Base-by-base conservation (phyloP, 2,797 vertebrate species). In the Sebastes trivittatus region DNA sequence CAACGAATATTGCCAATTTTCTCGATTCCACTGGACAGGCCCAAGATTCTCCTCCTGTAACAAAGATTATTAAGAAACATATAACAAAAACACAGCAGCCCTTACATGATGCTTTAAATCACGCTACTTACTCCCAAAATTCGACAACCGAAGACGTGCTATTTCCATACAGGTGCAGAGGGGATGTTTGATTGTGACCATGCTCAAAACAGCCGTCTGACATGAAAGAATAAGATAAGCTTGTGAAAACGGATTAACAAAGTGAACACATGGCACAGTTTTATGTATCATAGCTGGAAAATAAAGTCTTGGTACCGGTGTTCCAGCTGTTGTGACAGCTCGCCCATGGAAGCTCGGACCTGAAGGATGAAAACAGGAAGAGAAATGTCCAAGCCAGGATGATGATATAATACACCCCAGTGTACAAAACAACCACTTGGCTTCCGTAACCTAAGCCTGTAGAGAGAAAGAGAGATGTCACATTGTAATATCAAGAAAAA, bases 1-100 rank as follows among this genome's bases (percentile, higher is more conserved):
- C 98, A 99, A 29, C 96, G 96, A 64, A 99, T 81, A 74, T 89
- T 91, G 3, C 98, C 98, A 55, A 98, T 82, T n/a, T 98, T 86
- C 65, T 98, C 97, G 82, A 99, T 98, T 66, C 98, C 98, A 11
- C 92, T 89, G 0, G 98, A 99, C 86, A 99, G 93, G 60, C 96
- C 97, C 52, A 99, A 88, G 63, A 99, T 96, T 89, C 97, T 94
- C 89, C 96, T 97, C 95, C 98, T 99, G 81, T 1, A 22, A 83
- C 10, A 81, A 56, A 65, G 5, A 67, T 5, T 32, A 56, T 66
- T 74, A 29, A 66, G n/a, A 3, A 70, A 62, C 11, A 36, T 2
- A 13, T 4, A 49, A 18, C 25, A 46, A 36, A 60, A 58, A 32
- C 54, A 68, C 2, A 29, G 2, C 46, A 42, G 30, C 4, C 1